Base-by-base conservation (phyloP, 2,888 invertebrate species). In the Idaea dimidiata region DNA sequence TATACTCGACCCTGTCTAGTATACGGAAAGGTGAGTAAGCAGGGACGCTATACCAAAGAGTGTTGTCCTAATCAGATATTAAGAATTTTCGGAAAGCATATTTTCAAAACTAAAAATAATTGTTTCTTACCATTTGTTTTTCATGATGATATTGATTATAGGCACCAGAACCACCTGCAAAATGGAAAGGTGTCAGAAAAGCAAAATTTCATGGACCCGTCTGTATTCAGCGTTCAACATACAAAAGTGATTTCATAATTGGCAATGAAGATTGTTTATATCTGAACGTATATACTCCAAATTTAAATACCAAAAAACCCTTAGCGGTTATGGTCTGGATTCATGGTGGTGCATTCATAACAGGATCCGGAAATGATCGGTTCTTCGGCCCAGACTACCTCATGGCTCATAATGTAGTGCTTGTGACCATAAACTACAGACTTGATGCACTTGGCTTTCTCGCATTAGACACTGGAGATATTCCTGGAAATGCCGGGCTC, bases 401-500 rank as follows among this genome's bases (percentile, higher is more conserved):
- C 0, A 64, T 92, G 8, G 80, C 77, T 64, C 80, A 87, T 58
- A 84, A 76, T 17, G 80, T 92, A 0, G 70, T 91, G 2, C 68
- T 91, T 0, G 88, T 92, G 6, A 89, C 91, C 0, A 62, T 89
- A 4, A 92, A 92, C 67, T 91, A 91, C 64, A 82, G 92, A 67
- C 72, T 91, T 1, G 87, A 83, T 65, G 77, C 78, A 0, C 73
- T 91, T 0, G 92, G 92, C 1, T 91, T 88, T 54, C 82, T 92
- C 0, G 81, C 81, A 6, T 72, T 91, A 0, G 81, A 87, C n/a
- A 86, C 84, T 0, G 73, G 81, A 70, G 89, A 92, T 0, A 76
- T 88, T 1, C 89, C 91, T 0, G 92, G 92, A 0, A 92, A 92
- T 54, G 90, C 88, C 16, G 91, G 88, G 1, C 85, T 91, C 82